These are phyloP conservation scores for Drepana falcataria DNA, from an alignment of 2,888 invertebrate species.

Conservation along the genomic window DNA sequence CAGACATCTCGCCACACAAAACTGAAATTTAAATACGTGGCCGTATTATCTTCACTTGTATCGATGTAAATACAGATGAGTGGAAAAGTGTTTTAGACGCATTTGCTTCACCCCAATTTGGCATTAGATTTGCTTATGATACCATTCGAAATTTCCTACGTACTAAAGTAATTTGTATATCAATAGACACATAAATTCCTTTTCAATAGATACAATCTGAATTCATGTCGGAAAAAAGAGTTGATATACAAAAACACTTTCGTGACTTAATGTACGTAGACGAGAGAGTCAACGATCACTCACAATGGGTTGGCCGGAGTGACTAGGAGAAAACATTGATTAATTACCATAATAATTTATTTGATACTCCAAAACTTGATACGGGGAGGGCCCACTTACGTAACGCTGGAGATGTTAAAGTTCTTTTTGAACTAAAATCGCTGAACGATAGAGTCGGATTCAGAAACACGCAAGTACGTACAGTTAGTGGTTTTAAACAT, in stretches of 20 bases:
- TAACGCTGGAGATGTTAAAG: constrained; percentile 53
- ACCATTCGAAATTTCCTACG: not conserved
- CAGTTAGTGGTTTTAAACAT: constrained; percentile 51
- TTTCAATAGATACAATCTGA: constrained; percentile 29
- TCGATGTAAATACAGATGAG: constrained; percentile 25
- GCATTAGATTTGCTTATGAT: not conserved
- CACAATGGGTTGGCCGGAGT: constrained; percentile 69
- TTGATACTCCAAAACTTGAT: constrained; percentile 77
- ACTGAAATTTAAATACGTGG: constrained; percentile 63
- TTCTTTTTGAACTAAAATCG: constrained; percentile 60
- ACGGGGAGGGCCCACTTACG: constrained; percentile 65
- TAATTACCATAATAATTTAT: constrained; percentile 80
- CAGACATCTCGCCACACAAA: constrained; percentile 37
- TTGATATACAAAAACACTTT: constrained; percentile 61
- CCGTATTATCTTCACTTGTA: constrained; percentile 27
- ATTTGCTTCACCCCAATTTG: constrained; percentile 2
- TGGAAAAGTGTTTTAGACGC: constrained; percentile 23
- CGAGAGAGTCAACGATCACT: constrained; percentile 67
- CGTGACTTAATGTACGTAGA: constrained; percentile 57
- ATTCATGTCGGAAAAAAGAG: constrained; percentile 38
- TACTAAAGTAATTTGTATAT: constrained; percentile 1
- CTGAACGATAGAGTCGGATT: constrained; percentile 36
- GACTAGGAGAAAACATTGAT: constrained; percentile 79
- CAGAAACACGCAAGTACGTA: constrained; percentile 43
- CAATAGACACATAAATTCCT: constrained; percentile 19